These are phyloP conservation scores for Trichosurus vulpecula DNA, from an alignment of 2,797 vertebrate species.

Conservation along the genomic window DNA sequence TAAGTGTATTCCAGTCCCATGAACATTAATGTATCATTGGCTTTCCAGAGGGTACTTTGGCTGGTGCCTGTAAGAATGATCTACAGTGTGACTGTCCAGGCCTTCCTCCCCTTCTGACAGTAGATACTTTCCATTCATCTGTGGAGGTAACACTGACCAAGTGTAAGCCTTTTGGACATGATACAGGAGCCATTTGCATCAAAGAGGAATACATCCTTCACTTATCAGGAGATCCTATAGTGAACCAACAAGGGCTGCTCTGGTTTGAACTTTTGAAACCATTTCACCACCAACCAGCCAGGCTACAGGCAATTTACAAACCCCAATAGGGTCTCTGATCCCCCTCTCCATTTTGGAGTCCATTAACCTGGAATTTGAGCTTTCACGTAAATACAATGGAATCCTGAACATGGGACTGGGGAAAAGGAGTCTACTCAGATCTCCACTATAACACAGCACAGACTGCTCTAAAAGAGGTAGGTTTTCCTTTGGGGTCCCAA, in stretches of 20 bases:
- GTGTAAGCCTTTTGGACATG: background rate
- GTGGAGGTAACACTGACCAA: background rate
- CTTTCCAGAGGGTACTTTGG: background rate
- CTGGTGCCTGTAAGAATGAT: background rate
- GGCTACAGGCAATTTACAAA: background rate
- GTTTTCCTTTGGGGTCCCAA: background rate
- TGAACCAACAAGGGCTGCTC: background rate
- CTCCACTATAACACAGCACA: background rate
- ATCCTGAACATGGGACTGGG: background rate
- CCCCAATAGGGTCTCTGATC: accelerated
- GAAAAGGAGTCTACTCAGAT: background rate
- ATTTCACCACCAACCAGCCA: background rate
- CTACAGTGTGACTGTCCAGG: background rate
- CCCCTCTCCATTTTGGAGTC: background rate
- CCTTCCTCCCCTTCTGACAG: background rate
- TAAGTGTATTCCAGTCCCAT: background rate
- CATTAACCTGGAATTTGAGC: background rate
- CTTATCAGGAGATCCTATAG: no score
- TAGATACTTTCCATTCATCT: background rate
- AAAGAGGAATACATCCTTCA: background rate
- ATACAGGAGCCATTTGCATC: background rate
- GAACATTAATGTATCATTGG: background rate
- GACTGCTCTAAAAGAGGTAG: background rate
- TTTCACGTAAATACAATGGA: background rate
- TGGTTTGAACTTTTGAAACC: background rate